These are phyloP conservation scores for Pseudomugil gertrudae DNA, from an alignment of 2,797 vertebrate species.

Conservation along the genomic window DNA sequence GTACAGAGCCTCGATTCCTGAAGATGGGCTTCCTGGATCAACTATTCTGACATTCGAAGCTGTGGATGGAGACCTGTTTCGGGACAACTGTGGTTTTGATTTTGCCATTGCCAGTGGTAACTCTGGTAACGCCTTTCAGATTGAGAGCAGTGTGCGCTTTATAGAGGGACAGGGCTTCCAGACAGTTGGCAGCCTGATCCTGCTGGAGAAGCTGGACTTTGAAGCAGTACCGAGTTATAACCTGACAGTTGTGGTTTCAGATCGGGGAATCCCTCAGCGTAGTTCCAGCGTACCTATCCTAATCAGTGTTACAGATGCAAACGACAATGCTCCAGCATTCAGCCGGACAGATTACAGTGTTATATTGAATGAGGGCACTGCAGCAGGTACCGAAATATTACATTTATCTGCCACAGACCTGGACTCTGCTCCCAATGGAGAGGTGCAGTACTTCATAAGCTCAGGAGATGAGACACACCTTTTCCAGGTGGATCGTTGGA, in stretches of 20 bases:
- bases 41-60: slow-evolving; percentile 92
- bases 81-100: slow-evolving; percentile 90
- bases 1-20: slow-evolving; percentile 87
- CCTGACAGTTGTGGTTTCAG: slow-evolving; percentile 90
- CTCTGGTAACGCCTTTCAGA: slow-evolving; percentile 89
- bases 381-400: slow-evolving; percentile 88
- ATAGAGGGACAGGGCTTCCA: slow-evolving; percentile 85
- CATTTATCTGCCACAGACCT: slow-evolving; percentile 90
- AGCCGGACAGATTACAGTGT: slow-evolving; percentile 84
- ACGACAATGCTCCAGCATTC: slow-evolving; percentile 95
- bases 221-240: slow-evolving; percentile 89
- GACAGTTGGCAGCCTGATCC: slow-evolving; percentile 88
- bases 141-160: slow-evolving; percentile 90
- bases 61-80: slow-evolving; percentile 86
- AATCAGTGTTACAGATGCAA: slow-evolving; percentile 87
- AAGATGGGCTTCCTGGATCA: slow-evolving; percentile 90
- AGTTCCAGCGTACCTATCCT: slow-evolving; percentile 88
- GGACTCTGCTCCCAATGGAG: slow-evolving; percentile 87
- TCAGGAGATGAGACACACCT: slow-evolving; percentile 89
- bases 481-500: slow-evolving; percentile 90
- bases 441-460: slow-evolving; percentile 88
- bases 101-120: slow-evolving; percentile 95
- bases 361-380: slow-evolving; percentile 84
- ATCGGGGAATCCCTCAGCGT: slow-evolving; percentile 90
- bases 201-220: slow-evolving; percentile 92